These are phyloP conservation scores for Theonella swinhoei DNA, from an alignment of 37 sponge, comb jelly and placozoan genomes.

Conservation along the genomic window DNA sequence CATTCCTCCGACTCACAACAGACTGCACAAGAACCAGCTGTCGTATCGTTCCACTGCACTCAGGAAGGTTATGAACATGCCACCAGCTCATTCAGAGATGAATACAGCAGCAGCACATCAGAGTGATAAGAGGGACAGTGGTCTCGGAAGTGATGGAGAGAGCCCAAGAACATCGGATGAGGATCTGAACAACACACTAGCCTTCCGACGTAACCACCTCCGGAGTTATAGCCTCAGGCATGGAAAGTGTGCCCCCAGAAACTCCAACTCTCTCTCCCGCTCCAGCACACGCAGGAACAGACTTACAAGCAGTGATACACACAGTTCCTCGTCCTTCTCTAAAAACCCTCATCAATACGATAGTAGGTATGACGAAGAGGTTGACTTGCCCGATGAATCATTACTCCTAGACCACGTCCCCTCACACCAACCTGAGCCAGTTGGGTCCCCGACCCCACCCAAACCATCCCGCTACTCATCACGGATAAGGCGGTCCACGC, in stretches of 20 bases:
- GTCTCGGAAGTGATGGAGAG: constrained; percentile 41
- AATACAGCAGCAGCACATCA: background rate
- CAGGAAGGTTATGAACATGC: background rate
- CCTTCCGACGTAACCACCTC: constrained; percentile 55
- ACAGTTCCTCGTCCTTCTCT: background rate
- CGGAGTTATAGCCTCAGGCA: constrained; percentile 61
- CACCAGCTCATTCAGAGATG: background rate
- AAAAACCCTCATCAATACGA: constrained; percentile 5
- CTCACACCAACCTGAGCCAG: background rate
- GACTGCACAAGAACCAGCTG: constrained; percentile 56
- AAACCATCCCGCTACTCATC: constrained; percentile 1
- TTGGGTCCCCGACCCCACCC: background rate
- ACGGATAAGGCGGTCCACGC: background rate
- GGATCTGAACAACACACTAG: constrained; percentile 21
- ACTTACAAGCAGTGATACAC: background rate
- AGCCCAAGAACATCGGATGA: constrained; percentile 34
- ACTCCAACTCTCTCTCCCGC: background rate
- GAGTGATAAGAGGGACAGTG: background rate
- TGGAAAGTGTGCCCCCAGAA: background rate
- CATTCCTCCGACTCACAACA: constrained; percentile 30
- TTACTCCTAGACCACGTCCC: constrained; percentile 44
- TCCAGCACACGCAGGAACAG: background rate
- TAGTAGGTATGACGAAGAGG: constrained; percentile 32
- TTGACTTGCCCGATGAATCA: constrained; percentile 59
- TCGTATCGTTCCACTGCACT: constrained; percentile 27